phyloP scores from a whole-genome alignment of 2,797 vertebrate genomes.

The Etheostoma nigrum region DNA sequence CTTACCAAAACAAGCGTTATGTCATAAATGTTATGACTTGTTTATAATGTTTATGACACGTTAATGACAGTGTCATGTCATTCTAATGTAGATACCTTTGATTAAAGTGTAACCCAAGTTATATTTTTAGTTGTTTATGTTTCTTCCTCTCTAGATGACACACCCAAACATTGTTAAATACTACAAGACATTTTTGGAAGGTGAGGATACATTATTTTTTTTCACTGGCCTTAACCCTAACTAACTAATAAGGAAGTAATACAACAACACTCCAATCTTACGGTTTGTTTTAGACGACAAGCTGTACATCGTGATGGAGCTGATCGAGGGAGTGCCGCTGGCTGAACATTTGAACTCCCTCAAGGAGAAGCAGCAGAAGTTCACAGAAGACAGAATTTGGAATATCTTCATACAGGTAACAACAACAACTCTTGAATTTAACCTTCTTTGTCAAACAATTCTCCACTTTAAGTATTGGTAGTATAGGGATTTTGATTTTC shows the following conservation, averaged over 20 bases:
- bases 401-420: slow-evolving; percentile 93
- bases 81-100: no score
- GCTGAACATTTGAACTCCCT: slow-evolving; percentile 90
- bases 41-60: no score
- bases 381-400: slow-evolving; percentile 92
- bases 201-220: slow-evolving; percentile 74
- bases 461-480: neutral
- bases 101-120: no score
- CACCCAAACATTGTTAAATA: slow-evolving; percentile 94
- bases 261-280: neutral
- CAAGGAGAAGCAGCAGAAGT: slow-evolving; percentile 89
- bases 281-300: slow-evolving; percentile 82
- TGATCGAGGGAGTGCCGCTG: slow-evolving; percentile 90
- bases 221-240: no score
- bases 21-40: no score
- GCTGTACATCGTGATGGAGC: slow-evolving; percentile 93
- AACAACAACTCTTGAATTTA: neutral
- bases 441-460: neutral
- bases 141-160: slow-evolving; percentile 85
- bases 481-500: neutral
- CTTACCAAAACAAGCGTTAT: no score
- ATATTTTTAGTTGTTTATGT: neutral
- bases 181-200: slow-evolving; percentile 94
- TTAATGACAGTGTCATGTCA: no score
- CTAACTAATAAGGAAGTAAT: neutral